Evolutionary conservation across 1,140 invertebrate species (phyloP), one percentile per base, ranked within the genome.

Genomic region (Lysiphlebus fabarum): DNA sequence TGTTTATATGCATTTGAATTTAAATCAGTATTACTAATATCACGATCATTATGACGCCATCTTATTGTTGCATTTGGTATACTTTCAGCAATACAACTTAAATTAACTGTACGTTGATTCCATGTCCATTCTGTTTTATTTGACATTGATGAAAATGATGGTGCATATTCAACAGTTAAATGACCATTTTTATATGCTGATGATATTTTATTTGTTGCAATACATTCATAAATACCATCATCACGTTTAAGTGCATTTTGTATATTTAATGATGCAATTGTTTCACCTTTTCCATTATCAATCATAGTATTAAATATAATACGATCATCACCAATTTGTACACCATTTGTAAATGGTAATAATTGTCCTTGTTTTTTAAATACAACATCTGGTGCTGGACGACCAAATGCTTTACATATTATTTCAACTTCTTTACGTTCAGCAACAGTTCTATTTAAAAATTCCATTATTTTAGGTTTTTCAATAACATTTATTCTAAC

Each of bases 61-160:
- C 84, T 84, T 62, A 95, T 92, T 1, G 93, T 95, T 1, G 94
- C 93, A 74, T 96, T 95, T 1, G 94, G 94, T 69, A 96, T 92
- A 62, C 90, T 87, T 74, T 91, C 87, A 9, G 91, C 91, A n/a
- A 92, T 81, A 70, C 93, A 96, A 38, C 88, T 92, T 1, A 96
- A 81, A 70, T 96, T 96, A 0, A 90, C 90, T 4, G 87, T 85
- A 62, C 84, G 82, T 40, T 84, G 77, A 33, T 89, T 84, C 93
- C 93, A 96, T 6, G 88, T 90, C 85, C 88, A 94, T 1, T 87
- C 81, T 5, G 85, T 85, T 6, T 82, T 69, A 61, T 88, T 85
- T 53, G 84, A 82, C 78, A 90, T 89, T n/a, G 85, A 82, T 37
- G 83, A 85, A 70, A 94, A 93, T 1, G 87, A 85, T 3, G 91